A percentile compares a stretch with the other conserved stretches of the same genome.
Conservation (phyloP, 2,113 vertebrate species). For the Pseudorhombus dupliciocellatus region DNA sequence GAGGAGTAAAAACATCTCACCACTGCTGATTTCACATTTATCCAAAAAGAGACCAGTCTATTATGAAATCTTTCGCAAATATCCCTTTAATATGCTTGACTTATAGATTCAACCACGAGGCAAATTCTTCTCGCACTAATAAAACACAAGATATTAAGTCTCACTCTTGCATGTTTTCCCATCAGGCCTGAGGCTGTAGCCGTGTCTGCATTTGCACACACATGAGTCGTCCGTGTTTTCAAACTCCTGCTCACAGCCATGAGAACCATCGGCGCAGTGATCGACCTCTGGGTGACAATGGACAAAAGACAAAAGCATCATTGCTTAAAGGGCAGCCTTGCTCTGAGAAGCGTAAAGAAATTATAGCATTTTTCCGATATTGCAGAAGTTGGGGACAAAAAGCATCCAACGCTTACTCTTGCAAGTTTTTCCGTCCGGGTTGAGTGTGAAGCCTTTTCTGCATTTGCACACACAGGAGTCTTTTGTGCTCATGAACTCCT, state of each 20-base stretch:
- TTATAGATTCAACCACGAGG: background rate
- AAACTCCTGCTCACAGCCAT: conserved; percentile 85
- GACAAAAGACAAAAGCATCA: background rate
- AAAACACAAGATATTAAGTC: background rate
- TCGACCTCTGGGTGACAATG: conserved; percentile 75
- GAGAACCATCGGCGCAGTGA: conserved; percentile 75
- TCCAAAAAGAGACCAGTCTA: too few species aligned
- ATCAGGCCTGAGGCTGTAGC: conserved; percentile 85
- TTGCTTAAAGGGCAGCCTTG: background rate
- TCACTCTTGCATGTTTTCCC: conserved; percentile 75
- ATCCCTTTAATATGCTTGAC: background rate
- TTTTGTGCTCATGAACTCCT: conserved; percentile 82
- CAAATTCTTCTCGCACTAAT: background rate
- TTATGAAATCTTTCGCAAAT: too few species aligned
- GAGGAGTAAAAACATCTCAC: background rate
- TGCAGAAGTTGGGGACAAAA: too few species aligned
- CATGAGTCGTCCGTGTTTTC: conserved; percentile 83
- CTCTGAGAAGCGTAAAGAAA: background rate
- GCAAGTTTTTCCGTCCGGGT: conserved; percentile 86
- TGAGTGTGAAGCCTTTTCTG: conserved; percentile 79
- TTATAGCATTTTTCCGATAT: background rate
- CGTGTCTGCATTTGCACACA: conserved; percentile 76
- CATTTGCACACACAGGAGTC: conserved; percentile 82
- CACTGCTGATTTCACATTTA: too few species aligned
- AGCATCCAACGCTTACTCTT: conserved; percentile 75